A percentile compares a stretch with the other conserved stretches of the same genome.
These are phyloP conservation scores for Lasiurus borealis DNA, from an alignment of 2,113 vertebrate species.

Conservation along the genomic window DNA sequence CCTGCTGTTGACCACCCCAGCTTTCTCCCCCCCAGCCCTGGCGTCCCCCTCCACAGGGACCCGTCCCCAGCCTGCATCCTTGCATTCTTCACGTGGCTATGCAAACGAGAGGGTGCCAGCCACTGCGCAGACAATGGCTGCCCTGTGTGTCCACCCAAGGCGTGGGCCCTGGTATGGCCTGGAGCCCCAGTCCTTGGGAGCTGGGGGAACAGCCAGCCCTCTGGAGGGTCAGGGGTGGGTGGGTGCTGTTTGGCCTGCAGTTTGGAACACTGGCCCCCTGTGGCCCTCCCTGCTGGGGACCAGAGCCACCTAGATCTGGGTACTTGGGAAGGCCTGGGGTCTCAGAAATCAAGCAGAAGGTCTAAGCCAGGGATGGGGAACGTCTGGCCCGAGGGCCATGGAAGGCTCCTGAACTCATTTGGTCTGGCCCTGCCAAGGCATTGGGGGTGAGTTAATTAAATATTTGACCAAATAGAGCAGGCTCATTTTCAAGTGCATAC, in stretches of 20 bases:
- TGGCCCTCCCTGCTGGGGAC: neutral
- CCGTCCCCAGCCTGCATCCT: slow-evolving; percentile 55
- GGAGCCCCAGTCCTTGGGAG: neutral
- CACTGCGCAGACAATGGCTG: slow-evolving; percentile 67
- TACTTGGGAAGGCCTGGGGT: neutral
- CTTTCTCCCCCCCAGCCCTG: neutral
- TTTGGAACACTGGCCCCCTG: neutral
- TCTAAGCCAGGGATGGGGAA: neutral
- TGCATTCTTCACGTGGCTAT: slow-evolving; percentile 81
- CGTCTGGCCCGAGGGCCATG: too few relatives aligned
- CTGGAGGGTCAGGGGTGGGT: neutral
- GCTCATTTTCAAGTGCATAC: too few relatives aligned
- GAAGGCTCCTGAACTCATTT: too few relatives aligned
- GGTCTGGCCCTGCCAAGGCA: too few relatives aligned
- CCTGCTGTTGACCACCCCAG: neutral
- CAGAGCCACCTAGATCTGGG: neutral
- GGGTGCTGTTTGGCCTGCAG: neutral
- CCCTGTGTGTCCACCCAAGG: slow-evolving; percentile 67
- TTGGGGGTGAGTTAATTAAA: too few relatives aligned
- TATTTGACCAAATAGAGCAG: too few relatives aligned
- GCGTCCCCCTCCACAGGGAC: neutral
- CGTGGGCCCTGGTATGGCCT: slow-evolving; percentile 80
- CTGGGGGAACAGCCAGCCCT: neutral
- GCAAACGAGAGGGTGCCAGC: slow-evolving; percentile 78
- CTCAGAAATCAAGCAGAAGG: neutral